Evolutionary conservation across 1,140 invertebrate species (phyloP).

Genomic region (Calosoma granatense): DNA sequence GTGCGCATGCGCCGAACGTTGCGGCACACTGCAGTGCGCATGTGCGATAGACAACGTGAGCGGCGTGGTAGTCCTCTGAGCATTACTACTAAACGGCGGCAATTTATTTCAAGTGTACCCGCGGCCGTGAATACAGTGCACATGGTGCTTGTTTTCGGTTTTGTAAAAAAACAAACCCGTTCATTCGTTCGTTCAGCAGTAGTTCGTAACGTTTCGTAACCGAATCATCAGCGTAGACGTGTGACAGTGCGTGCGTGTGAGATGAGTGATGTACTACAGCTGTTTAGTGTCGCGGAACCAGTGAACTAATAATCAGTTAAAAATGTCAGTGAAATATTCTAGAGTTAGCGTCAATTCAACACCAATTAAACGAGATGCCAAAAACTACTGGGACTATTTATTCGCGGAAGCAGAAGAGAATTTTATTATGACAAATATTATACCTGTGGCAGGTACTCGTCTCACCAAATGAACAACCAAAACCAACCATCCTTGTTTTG

Average conservation of each 20-base stretch:
- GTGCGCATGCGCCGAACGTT: not conserved
- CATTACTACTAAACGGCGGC: not conserved
- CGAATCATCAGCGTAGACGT: too few species aligned
- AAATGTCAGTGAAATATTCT: constrained; percentile 8
- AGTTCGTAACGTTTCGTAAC: not conserved
- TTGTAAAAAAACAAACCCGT: not conserved
- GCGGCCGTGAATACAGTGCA: not conserved
- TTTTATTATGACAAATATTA: constrained; percentile 7
- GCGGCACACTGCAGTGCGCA: not conserved
- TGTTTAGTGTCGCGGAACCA: not conserved
- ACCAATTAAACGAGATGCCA: constrained; percentile 6
- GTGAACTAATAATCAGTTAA: not conserved
- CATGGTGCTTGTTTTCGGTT: not conserved
- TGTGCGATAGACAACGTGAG: constrained; percentile 10
- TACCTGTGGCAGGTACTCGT: not conserved
- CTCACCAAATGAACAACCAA: not conserved
- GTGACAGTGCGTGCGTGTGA: not conserved
- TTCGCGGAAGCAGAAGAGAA: constrained; percentile 3
- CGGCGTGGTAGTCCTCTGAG: not conserved
- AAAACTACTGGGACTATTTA: constrained; percentile 8
- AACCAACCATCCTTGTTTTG: too few species aligned
- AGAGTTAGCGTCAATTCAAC: not conserved
- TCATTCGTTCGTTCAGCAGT: not conserved
- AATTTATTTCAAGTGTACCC: not conserved
- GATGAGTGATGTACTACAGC: not conserved